A percentile compares a stretch with the other conserved stretches of the same genome.
These are phyloP conservation scores for Eutrigla gurnardus DNA, from an alignment of 2,797 vertebrate species.

Conservation along the genomic window DNA sequence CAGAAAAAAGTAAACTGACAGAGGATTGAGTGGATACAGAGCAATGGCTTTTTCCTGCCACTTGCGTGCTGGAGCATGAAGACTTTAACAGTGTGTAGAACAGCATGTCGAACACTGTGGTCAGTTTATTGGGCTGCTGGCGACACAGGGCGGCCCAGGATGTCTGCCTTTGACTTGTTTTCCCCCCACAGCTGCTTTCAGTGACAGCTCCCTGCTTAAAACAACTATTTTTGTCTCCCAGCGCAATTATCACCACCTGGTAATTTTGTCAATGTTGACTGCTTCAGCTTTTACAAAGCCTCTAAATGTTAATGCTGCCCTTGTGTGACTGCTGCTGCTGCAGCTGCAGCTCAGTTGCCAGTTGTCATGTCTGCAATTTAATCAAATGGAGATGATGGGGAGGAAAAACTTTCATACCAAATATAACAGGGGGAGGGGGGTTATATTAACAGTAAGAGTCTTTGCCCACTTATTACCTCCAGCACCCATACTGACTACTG, in stretches of 20 bases:
- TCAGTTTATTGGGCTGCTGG: constrained; percentile 77
- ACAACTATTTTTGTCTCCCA: constrained; percentile 65
- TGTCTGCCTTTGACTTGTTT: constrained; percentile 71
- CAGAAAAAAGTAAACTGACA: background rate
- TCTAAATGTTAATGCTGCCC: constrained; percentile 47
- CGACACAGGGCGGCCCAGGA: constrained; percentile 61
- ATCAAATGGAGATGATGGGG: constrained; percentile 40
- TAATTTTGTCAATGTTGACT: constrained; percentile 72
- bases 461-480: constrained; percentile 24
- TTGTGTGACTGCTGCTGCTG: constrained; percentile 34
- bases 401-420: constrained; percentile 39
- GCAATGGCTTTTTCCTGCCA: constrained; percentile 22
- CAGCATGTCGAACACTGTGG: constrained; percentile 70
- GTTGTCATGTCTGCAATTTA: constrained; percentile 18
- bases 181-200: constrained; percentile 75
- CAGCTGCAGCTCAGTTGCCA: constrained; percentile 11
- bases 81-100: constrained; percentile 64
- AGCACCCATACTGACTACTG: constrained; percentile 16
- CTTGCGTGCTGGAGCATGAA: constrained; percentile 61
- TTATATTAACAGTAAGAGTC: constrained; percentile 28
- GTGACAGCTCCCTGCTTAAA: constrained; percentile 66
- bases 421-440: constrained; percentile 33
- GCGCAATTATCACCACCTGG: constrained; percentile 74
- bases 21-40: constrained; percentile 26
- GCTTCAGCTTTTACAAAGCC: constrained; percentile 53